Base-by-base conservation (phyloP, 2,888 invertebrate genomes). In the Drosophila conformis region DNA sequence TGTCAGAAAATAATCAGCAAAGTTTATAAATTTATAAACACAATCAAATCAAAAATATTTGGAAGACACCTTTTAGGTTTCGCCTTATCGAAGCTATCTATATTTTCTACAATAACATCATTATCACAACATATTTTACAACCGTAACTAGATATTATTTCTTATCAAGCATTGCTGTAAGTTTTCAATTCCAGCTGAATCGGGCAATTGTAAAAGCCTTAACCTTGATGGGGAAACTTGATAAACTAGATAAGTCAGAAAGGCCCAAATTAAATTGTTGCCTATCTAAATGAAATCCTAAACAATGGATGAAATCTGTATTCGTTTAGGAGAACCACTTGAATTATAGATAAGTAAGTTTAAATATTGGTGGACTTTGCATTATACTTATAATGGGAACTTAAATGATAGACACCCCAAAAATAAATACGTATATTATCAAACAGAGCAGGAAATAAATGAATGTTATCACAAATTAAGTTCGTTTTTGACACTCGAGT, bases 71-170 rank as follows among this genome's bases (percentile, higher is more conserved):
- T 25, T 13, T 46, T 2, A 25, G 13, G 7, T 15, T 15, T 46
- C 21, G 15, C 25, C 25, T 46, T 46, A 7, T 15, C 15, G 1
- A 4, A 25, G 15, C 25, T 46, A 46, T 46, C 8, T 15, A 8
- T 15, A 25, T 25, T 4, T 25, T 25, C 1, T 15, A 4, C 15
- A 7, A 38, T 57, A 40, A 54, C n/a, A 53, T 62, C 29, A 62
- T 2, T 27, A 42, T 65, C 66, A 58, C n/a, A 59, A 57, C 33
- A 58, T 0, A 35, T 18, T 42, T 53, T 25, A 51, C 33, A 60
- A 8, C n/a, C 35, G 31, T 54, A 67, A 65, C 57, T 72, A 51
- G 65, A 75, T 78, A 63, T 67, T 29, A 68, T 42, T 29, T n/a
- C 35, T 72, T 69, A 72, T 78, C 76, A 51, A 36, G 40, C 46